These are phyloP conservation scores for Climacteris rufus DNA, from an alignment of 2,113 vertebrate genomes.

Conservation along the genomic window DNA sequence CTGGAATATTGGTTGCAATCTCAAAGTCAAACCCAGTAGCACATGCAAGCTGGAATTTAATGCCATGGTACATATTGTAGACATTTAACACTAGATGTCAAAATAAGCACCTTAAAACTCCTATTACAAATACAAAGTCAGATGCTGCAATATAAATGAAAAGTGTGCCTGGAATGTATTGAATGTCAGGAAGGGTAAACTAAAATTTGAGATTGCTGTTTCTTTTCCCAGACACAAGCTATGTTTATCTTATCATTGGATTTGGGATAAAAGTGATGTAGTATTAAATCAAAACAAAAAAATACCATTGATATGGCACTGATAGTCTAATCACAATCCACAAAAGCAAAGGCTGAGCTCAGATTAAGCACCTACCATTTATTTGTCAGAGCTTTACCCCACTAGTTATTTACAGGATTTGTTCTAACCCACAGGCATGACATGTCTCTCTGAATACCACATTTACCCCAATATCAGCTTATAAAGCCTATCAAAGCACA, in stretches of 20 bases:
- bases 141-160: not conserved
- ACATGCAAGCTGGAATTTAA: conserved; percentile 6
- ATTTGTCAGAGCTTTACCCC: not conserved
- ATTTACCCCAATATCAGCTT: not conserved
- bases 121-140: conserved; percentile 20
- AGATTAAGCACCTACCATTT: not conserved
- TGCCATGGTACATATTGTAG: not conserved
- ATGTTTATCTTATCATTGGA: not conserved
- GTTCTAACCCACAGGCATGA: not conserved
- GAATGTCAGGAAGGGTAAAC: not conserved
- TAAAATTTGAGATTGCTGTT: not conserved
- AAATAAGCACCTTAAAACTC: conserved; percentile 49
- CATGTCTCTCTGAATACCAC: not conserved
- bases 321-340: not conserved
- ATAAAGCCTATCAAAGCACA: not conserved
- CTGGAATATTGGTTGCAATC: not conserved
- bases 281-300: not conserved
- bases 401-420: not conserved
- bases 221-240: not conserved
- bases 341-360: not conserved
- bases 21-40: not conserved
- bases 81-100: conserved; percentile 31
- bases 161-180: not conserved
- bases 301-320: not conserved
- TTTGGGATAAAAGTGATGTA: not conserved